These are phyloP conservation scores for Hoplodrina ambigua DNA, from an alignment of 2,888 invertebrate species.

Conservation along the genomic window DNA sequence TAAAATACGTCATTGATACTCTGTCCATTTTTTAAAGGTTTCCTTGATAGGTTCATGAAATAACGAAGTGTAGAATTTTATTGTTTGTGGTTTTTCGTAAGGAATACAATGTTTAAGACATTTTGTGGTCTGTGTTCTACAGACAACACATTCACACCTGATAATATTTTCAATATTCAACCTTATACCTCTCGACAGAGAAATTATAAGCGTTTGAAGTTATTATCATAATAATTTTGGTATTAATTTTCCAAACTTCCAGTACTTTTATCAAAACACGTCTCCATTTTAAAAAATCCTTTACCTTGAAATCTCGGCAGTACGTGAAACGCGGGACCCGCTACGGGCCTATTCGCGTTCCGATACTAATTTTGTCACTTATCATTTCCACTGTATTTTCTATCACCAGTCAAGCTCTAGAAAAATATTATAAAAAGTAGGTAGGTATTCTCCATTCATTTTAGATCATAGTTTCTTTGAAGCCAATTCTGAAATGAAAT, in stretches of 20 bases:
- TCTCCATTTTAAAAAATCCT: not conserved
- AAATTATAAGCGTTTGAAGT: no score
- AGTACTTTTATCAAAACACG: not conserved
- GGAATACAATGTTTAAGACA: not conserved
- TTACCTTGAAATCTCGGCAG: not conserved
- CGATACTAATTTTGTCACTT: no score
- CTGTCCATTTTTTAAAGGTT: not conserved
- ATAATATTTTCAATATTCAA: no score
- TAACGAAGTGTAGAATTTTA: not conserved
- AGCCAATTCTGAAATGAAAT: no score
- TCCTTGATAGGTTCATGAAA: not conserved
- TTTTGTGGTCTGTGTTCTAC: no score
- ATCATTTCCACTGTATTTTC: no score
- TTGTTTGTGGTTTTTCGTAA: not conserved
- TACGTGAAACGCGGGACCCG: not conserved
- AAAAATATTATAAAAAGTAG: not conserved
- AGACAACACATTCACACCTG: no score
- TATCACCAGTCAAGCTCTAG: not conserved
- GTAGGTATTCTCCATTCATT: not conserved
- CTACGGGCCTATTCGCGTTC: not conserved
- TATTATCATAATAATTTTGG: no score
- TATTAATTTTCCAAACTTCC: not conserved
- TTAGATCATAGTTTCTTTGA: not conserved
- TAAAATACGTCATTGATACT: not conserved
- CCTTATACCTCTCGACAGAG: no score